Percentiles rank a stretch among this genome's conserved stretches.
phyloP scores from a whole-genome alignment of 2,888 invertebrate species.

The Parochlus steinenii region DNA sequence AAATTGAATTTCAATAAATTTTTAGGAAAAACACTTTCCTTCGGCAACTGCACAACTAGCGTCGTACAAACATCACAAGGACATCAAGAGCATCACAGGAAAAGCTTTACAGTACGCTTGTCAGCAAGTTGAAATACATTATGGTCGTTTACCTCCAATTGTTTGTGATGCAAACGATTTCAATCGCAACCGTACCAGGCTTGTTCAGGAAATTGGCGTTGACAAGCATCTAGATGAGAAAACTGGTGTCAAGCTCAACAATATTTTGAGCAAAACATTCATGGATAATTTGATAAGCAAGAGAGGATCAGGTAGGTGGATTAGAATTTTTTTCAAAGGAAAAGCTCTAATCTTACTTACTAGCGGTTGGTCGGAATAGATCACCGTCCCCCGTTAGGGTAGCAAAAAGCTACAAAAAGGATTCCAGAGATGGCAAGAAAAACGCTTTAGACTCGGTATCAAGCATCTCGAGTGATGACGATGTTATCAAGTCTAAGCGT shows the following conservation, averaged over 20 bases:
- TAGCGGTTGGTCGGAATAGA: too few relatives aligned
- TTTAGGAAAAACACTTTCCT: constrained; percentile 30
- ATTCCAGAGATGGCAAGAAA: constrained; percentile 13
- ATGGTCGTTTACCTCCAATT: constrained; percentile 49
- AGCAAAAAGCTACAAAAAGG: constrained; percentile 23
- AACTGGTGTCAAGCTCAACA: constrained; percentile 36
- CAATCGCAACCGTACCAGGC: constrained; percentile 41
- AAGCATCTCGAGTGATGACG: constrained; percentile 22
- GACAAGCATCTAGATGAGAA: constrained; percentile 48
- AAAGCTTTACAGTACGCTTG: constrained; percentile 36
- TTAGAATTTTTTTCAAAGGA: too few relatives aligned
- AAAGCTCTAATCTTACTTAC: too few relatives aligned
- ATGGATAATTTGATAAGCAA: too few relatives aligned
- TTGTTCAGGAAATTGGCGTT: constrained; percentile 46
- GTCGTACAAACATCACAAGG: constrained; percentile 42
- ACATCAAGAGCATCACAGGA: constrained; percentile 35
- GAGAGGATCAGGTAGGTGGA: too few relatives aligned
- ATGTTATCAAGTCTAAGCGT: constrained; percentile 8
- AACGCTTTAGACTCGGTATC: constrained; percentile 19
- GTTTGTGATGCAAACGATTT: constrained; percentile 51
- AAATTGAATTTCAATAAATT: constrained; percentile 12
- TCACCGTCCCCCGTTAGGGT: constrained; percentile 39
- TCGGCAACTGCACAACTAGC: constrained; percentile 40
- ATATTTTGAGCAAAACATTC: too few relatives aligned
- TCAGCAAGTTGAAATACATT: constrained; percentile 55